These are phyloP conservation scores for Zaprionus africanus DNA, from an alignment of 1,140 invertebrate species.

Conservation along the genomic window DNA sequence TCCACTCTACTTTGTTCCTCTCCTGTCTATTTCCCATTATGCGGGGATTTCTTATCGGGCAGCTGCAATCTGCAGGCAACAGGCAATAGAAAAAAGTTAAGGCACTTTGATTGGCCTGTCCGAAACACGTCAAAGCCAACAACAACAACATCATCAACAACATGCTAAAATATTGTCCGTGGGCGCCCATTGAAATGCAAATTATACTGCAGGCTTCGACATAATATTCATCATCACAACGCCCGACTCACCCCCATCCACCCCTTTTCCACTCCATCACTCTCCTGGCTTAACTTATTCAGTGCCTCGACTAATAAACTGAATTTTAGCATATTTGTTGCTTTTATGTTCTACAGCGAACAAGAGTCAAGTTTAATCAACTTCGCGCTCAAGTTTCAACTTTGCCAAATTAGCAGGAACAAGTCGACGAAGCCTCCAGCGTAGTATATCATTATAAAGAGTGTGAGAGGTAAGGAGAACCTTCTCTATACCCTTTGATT, in stretches of 20 bases:
- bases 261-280: neutral
- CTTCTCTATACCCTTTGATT: neutral
- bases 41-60: constrained; percentile 23
- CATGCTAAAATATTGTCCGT: constrained; percentile 22
- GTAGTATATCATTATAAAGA: neutral
- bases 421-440: neutral
- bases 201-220: constrained; percentile 22
- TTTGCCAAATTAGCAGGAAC: constrained; percentile 11
- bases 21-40: neutral
- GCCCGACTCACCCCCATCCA: neutral
- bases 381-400: constrained; percentile 12
- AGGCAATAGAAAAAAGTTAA: constrained; percentile 18
- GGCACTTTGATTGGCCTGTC: constrained; percentile 21
- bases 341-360: constrained; percentile 1
- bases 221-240: neutral
- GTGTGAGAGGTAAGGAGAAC: neutral
- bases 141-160: constrained; percentile 22
- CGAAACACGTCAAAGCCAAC: constrained; percentile 27
- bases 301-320: constrained; percentile 16
- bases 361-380: constrained; percentile 23
- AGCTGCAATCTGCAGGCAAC: constrained; percentile 14
- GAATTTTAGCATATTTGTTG: constrained; percentile 34
- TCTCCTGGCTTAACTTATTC: neutral
- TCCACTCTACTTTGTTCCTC: neutral
- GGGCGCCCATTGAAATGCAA: constrained; percentile 41